Evolutionary conservation across 2,113 vertebrate species (phyloP), one percentile per base, ranked within the genome.

Genomic region (Pithys albifrons): DNA sequence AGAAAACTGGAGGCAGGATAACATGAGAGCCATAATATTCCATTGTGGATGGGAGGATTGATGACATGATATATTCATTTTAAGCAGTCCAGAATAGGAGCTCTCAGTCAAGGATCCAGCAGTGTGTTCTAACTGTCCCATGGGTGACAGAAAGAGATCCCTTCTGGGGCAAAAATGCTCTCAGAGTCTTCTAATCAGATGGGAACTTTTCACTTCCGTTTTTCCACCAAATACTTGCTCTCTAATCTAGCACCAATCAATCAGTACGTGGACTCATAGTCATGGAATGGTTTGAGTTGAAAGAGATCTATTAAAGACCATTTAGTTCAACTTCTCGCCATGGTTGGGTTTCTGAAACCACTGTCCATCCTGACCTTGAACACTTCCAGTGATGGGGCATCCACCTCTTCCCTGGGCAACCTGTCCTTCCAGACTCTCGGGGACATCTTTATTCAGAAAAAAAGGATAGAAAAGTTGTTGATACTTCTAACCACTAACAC

Each of bases 261-360:
- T 45, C 19, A 54, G 18, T 70, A 43, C 29, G 9, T 24, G 52
- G 61, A 70, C 51, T 57, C 76, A 73, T 6, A 78, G 37, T 51
- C 37, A 71, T 14, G 43, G 24, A 66, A 61, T 15, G 10, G 3
- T 37, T 70, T 10, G 14, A 39, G 4, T 10, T 91, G 51, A 59
- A 78, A 61, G 5, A 1, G 7, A 41, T 3, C 18, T 87, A 54
- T 46, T 41, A 65, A 37, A 85, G 39, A 61, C 52, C 27, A 43
- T 14, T 10, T 84, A 17, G 13, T 85, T n/a, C 29, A 78, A 13
- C 1, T 1, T 0, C 8, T 6, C n/a, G 35, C 12, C 10, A 35
- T 10, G 17, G 19, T n/a, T 23, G 57, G 51, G 3, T 37, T 82
- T 46, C 19, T 91, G 57, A n/a, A 76, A 73, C 24, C 19, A 39